Conservation (phyloP, 2,888 invertebrate genomes). For the Tenodera sinensis region DNA sequence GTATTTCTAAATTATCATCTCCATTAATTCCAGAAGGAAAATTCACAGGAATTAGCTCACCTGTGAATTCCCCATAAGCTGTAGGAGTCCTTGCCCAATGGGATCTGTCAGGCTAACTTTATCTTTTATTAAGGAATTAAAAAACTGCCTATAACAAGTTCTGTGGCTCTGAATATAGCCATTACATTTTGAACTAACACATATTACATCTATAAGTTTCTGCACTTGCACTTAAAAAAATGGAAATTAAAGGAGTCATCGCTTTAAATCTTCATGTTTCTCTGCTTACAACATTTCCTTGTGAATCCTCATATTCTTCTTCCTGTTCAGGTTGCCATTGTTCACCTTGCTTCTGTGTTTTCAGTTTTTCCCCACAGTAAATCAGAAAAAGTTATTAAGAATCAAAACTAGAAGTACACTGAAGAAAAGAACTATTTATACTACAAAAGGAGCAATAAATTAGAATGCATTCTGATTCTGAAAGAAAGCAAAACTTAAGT, state of each 20-base stretch:
- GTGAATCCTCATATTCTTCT: constrained; percentile 98
- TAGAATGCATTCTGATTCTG: too few species aligned
- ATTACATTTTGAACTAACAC: neutral
- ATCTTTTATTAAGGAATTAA: neutral
- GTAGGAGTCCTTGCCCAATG: too few species aligned
- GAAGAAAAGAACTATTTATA: too few species aligned
- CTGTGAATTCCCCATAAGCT: too few species aligned
- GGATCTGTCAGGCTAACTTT: too few species aligned
- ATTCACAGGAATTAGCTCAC: too few species aligned
- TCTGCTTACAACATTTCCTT: constrained; percentile 96
- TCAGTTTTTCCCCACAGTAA: constrained; percentile 96
- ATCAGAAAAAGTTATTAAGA: neutral
- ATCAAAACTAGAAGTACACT: too few species aligned
- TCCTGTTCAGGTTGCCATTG: constrained; percentile 95
- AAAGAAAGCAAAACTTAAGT: too few species aligned
- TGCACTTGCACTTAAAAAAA: neutral
- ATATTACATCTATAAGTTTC: neutral
- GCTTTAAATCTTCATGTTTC: constrained; percentile 98
- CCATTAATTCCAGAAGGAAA: too few species aligned
- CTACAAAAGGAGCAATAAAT: too few species aligned
- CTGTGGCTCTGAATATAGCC: neutral
- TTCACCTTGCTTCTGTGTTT: constrained; percentile 90
- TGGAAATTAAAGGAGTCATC: constrained; percentile 76
- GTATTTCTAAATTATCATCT: too few species aligned
- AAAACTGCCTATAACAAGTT: too few species aligned